Evolutionary conservation across 2,888 invertebrate species (phyloP).

Genomic region (Loripinus fragilis): DNA sequence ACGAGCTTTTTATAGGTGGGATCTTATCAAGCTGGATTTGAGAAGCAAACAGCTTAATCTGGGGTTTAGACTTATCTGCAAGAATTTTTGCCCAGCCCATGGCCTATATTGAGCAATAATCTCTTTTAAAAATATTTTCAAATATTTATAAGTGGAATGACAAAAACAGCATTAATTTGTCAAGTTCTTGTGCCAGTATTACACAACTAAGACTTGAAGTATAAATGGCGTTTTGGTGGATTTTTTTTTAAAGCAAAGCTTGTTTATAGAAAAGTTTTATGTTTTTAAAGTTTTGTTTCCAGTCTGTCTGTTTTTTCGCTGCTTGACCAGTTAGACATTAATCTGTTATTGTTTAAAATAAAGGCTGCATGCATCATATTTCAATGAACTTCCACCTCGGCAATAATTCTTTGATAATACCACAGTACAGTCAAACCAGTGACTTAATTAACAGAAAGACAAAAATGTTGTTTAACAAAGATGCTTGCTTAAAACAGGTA

Average conservation of each 20-base stretch:
- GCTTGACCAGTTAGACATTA: not conserved
- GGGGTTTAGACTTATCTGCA: conserved; percentile 5
- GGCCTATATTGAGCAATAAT: conserved; percentile 9
- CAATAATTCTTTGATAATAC: no score
- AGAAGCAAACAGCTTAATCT: not conserved
- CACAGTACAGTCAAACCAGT: no score
- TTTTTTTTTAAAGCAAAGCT: no score
- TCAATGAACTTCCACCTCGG: no score
- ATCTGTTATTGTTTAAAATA: not conserved
- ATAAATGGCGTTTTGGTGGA: no score
- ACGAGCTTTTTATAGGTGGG: not conserved
- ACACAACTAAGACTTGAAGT: not conserved
- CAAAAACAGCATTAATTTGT: not conserved
- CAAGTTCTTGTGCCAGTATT: not conserved
- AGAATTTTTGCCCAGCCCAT: conserved; percentile 5
- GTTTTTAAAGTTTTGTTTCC: not conserved
- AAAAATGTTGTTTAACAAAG: no score
- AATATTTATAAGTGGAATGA: not conserved
- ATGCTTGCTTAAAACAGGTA: no score
- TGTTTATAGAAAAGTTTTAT: not conserved
- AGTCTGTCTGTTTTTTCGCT: not conserved
- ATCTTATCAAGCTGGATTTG: not conserved
- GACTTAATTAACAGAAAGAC: no score
- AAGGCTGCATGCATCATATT: no score
- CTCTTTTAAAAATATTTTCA: conserved; percentile 6